These are phyloP conservation scores for Denticeps clupeoides DNA, from an alignment of 2,797 vertebrate species.

Conservation along the genomic window DNA sequence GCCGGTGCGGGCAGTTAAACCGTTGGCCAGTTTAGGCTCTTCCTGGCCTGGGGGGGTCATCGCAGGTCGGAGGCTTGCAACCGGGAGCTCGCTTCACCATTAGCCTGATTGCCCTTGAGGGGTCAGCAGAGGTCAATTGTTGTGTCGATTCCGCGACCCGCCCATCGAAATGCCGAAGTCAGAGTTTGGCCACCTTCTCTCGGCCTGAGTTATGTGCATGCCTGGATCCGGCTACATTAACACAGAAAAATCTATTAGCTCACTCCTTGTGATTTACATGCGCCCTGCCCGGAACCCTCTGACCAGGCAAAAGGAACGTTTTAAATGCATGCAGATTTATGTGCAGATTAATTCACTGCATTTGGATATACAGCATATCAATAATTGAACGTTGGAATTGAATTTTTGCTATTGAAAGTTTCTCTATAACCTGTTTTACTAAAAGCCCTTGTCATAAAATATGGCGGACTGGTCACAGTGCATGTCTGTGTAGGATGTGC, in stretches of 20 bases:
- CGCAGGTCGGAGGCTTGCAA: too few relatives aligned
- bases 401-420: constrained; percentile 19
- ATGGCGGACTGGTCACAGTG: too few relatives aligned
- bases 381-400: constrained; percentile 15
- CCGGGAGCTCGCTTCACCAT: constrained; percentile 45
- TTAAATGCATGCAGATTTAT: constrained; percentile 58
- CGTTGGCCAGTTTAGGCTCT: constrained; percentile 46
- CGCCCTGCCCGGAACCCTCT: constrained; percentile 29
- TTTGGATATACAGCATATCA: constrained; percentile 22
- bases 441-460: neutral
- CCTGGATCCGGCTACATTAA: constrained; percentile 48
- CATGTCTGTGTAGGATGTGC: too few relatives aligned
- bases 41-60: too few relatives aligned
- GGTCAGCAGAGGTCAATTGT: constrained; percentile 60
- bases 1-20: constrained; percentile 43
- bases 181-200: constrained; percentile 9
- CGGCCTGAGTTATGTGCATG: constrained; percentile 54
- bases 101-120: constrained; percentile 63
- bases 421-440: constrained; percentile 4
- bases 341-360: constrained; percentile 39
- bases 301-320: constrained; percentile 43
- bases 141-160: constrained; percentile 57
- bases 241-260: constrained; percentile 62
- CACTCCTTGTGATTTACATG: constrained; percentile 61
- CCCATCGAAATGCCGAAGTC: constrained; percentile 27